Conservation (phyloP, 2,888 invertebrate genomes). For the Caenorhabditis afra region DNA sequence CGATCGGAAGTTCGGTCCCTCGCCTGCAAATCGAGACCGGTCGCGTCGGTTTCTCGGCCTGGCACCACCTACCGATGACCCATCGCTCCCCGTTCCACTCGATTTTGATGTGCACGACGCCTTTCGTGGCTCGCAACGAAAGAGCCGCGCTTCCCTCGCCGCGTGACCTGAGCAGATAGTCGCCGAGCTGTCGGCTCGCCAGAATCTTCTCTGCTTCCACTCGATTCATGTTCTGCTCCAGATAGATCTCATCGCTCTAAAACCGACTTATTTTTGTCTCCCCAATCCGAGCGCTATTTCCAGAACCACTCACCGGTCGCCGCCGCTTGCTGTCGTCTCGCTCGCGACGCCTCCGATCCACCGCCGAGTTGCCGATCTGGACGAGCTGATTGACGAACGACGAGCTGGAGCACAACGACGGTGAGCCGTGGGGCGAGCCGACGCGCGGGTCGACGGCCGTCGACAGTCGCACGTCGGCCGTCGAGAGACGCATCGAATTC, state of each 20-base stretch:
- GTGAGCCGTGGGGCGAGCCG: conserved; percentile 50
- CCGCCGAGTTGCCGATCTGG: conserved; percentile 65
- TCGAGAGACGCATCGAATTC: conserved; percentile 60
- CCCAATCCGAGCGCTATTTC: neutral
- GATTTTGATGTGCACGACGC: conserved; percentile 78
- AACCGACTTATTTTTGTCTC: no score
- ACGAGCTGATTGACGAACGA: conserved; percentile 67
- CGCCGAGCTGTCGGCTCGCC: conserved; percentile 67
- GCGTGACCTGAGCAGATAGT: conserved; percentile 71
- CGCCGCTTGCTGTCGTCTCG: conserved; percentile 48
- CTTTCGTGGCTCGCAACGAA: conserved; percentile 65
- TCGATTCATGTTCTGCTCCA: conserved; percentile 72
- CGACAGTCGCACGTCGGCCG: conserved; percentile 49
- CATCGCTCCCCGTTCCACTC: conserved; percentile 73
- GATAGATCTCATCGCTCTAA: conserved; percentile 51
- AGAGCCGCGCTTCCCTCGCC: conserved; percentile 74
- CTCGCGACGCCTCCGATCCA: conserved; percentile 53
- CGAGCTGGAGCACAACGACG: conserved; percentile 52
- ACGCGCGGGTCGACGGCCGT: conserved; percentile 7
- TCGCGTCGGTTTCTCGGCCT: neutral
- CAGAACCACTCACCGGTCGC: conserved; percentile 32
- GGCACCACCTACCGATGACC: conserved; percentile 71
- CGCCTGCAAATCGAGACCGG: conserved; percentile 61
- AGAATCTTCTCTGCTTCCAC: conserved; percentile 77
- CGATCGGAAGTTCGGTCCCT: conserved; percentile 74